phyloP scores from a whole-genome alignment of 2,888 invertebrate genomes.

The Calephelis perditalis region DNA sequence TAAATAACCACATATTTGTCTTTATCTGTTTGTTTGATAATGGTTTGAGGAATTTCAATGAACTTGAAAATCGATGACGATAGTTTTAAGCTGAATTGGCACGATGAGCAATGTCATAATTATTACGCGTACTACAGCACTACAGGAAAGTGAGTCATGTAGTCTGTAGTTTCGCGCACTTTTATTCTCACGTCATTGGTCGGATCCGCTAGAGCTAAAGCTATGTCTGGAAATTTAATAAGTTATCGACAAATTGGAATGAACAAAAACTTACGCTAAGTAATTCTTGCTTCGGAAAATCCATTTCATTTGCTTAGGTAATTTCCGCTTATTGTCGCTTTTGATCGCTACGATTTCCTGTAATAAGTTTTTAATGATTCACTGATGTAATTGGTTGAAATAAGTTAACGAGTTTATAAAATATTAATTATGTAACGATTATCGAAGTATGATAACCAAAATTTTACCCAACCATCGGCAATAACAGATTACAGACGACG shows the following conservation, averaged over 20 bases:
- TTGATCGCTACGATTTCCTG: not conserved
- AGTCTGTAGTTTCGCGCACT: conserved; percentile 64
- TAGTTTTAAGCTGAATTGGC: conserved; percentile 7
- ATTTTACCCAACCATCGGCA: too few relatives aligned
- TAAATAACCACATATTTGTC: not conserved
- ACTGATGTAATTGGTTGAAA: too few relatives aligned
- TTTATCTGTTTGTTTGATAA: too few relatives aligned
- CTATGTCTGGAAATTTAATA: conserved; percentile 35
- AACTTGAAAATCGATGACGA: conserved; percentile 9
- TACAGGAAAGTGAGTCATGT: conserved; percentile 57
- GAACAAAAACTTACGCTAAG: conserved; percentile 24
- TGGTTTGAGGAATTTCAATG: not conserved
- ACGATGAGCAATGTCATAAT: conserved; percentile 37
- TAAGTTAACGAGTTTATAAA: too few relatives aligned
- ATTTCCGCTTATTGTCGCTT: not conserved
- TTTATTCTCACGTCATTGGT: conserved; percentile 58
- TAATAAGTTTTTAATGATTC: not conserved
- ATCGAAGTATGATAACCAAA: too few relatives aligned
- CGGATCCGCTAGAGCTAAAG: conserved; percentile 27
- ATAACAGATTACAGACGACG: too few relatives aligned
- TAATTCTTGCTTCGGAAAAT: conserved; percentile 29
- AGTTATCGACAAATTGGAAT: conserved; percentile 27
- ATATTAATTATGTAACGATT: too few relatives aligned
- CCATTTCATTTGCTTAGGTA: conserved; percentile 15
- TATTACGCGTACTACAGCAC: conserved; percentile 40